phyloP scores from a whole-genome alignment of 1,140 invertebrate species.

The Tetramorium alpestre region DNA sequence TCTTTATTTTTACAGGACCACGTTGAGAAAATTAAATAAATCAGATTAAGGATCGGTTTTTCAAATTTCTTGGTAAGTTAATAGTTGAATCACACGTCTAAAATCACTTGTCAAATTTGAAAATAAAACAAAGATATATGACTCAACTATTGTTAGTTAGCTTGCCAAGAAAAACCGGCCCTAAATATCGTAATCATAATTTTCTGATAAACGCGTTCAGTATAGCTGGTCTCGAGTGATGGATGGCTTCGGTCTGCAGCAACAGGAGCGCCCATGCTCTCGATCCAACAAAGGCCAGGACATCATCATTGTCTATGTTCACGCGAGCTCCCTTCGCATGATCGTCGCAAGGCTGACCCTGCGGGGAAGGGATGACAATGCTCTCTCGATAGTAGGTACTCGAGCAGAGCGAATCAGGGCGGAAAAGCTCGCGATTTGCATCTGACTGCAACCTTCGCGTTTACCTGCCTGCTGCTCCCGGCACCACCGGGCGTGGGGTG shows the following conservation, averaged over 20 bases:
- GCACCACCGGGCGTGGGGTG: neutral
- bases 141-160: too few relatives aligned
- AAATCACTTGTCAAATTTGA: too few relatives aligned
- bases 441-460: constrained; percentile 62
- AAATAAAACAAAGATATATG: too few relatives aligned
- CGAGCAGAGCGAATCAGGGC: constrained; percentile 15
- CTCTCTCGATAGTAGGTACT: neutral
- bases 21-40: neutral
- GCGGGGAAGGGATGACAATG: constrained; percentile 51
- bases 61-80: too few relatives aligned
- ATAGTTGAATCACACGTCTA: too few relatives aligned
- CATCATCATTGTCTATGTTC: constrained; percentile 42
- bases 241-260: neutral
- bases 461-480: constrained; percentile 60
- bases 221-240: neutral
- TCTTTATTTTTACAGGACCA: neutral
- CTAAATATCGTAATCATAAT: neutral
- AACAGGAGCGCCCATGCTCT: neutral
- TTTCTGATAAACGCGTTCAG: neutral
- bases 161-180: too few relatives aligned
- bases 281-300: constrained; percentile 26
- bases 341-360: neutral
- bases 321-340: neutral
- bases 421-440: constrained; percentile 72
- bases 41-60: neutral